Base-by-base conservation (phyloP, 2,113 vertebrate genomes). In the Motacilla tschutschensis region DNA sequence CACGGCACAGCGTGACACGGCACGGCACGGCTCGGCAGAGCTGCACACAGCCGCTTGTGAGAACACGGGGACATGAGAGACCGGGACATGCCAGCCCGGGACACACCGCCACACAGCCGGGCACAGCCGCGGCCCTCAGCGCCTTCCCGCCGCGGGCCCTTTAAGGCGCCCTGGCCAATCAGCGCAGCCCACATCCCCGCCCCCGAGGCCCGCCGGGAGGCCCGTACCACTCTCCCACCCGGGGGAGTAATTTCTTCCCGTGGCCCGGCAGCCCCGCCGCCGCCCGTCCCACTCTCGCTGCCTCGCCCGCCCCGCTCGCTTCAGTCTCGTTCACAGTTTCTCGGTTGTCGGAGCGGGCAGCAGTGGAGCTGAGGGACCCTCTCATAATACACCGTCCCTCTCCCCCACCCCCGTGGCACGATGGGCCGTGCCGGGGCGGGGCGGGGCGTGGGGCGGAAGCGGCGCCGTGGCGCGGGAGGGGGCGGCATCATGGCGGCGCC, bases 271-370 rank as follows among this genome's bases (percentile, higher is more conserved):
- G 1, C 4, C 1, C 3, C 0, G 1, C 2, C 2, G 2, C 2
- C 2, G 0, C 25, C 25, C 1, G 2, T 0, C 0, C 1, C 2
- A 6, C 2, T 0, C 2, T 3, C 0, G 0, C 6, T 2, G 3
- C 0, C 8, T 10, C 26, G 0, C 8, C 1, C 3, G 0, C 0
- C 2, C 4, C 1, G 2, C 13, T 18, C 2, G 0, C 0, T 10
- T 1, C 0, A 0, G 0, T 3, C 3, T 1, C 1, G 0, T 2
- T 25, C 12, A 1, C 9, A 2, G 10, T 10, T 62, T 35, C 6
- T 2, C 2, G 0, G 29, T 10, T 22, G 18, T 21, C 1, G 2
- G 0, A 4, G 8, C 0, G 1, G 44, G 12, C 2, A 1, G 1
- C 1, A 2, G 3, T 6, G 26, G 6, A 2, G 8, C 6, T 7